Percentiles rank a stretch among this genome's conserved stretches.
These are phyloP conservation scores for Gracilinanus agilis DNA, from an alignment of 2,113 vertebrate species.

Conservation along the genomic window DNA sequence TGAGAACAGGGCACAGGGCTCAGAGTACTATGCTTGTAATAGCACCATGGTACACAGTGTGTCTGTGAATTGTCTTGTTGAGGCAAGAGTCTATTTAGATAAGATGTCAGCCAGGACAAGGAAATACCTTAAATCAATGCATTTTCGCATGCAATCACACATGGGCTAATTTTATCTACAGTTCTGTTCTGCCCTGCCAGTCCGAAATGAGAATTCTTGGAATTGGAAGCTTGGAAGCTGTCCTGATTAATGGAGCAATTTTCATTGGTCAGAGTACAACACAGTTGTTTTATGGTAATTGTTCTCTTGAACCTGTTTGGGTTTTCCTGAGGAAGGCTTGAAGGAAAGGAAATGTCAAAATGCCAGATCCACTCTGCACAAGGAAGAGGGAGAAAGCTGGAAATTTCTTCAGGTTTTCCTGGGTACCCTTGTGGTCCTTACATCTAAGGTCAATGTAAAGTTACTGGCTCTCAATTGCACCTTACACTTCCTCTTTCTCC, in stretches of 20 bases:
- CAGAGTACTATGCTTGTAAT: conserved; percentile 71
- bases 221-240: conserved; percentile 64
- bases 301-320: conserved; percentile 78
- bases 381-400: conserved; percentile 61
- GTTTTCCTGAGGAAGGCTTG: conserved; percentile 75
- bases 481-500: too few relatives aligned
- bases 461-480: background rate
- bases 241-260: conserved; percentile 82
- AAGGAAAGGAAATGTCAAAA: conserved; percentile 77
- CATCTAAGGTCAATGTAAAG: background rate
- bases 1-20: background rate
- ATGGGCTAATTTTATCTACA: conserved; percentile 82
- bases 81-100: conserved; percentile 83
- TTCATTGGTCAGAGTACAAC: conserved; percentile 80
- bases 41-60: conserved; percentile 77
- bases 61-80: conserved; percentile 82
- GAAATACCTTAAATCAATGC: conserved; percentile 83
- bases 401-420: conserved; percentile 57
- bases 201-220: conserved; percentile 80
- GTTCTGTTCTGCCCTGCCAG: conserved; percentile 76
- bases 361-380: conserved; percentile 70
- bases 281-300: conserved; percentile 83
- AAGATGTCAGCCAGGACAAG: conserved; percentile 83
- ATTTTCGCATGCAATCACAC: conserved; percentile 82
- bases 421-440: fast-evolving